These are phyloP conservation scores for Montipora sp. DNA, from an alignment of 64 coral and sea anemone species.

Conservation along the genomic window DNA sequence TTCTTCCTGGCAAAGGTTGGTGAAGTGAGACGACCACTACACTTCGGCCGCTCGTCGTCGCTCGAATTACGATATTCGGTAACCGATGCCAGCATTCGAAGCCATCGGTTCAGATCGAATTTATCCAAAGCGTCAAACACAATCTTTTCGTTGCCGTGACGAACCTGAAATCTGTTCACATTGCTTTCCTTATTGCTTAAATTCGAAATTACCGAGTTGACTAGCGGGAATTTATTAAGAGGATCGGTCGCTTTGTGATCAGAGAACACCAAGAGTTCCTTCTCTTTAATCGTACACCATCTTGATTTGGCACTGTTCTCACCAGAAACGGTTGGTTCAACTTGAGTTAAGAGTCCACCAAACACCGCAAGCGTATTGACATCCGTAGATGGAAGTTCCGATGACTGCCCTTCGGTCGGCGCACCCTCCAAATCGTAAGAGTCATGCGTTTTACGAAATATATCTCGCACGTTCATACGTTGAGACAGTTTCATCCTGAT, in stretches of 20 bases:
- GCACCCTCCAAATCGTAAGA: slow-evolving; percentile 79
- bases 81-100: slow-evolving; percentile 63
- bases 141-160: slow-evolving; percentile 35
- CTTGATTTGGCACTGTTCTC: slow-evolving; percentile 60
- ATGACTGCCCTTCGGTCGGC: slow-evolving; percentile 24
- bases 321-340: slow-evolving; percentile 51
- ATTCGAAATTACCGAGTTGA: slow-evolving; percentile 52
- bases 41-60: slow-evolving; percentile 43
- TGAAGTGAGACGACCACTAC: slow-evolving; percentile 72
- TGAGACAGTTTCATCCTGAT: slow-evolving; percentile 78
- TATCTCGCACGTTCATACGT: slow-evolving; percentile 75
- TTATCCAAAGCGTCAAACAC: slow-evolving; percentile 71
- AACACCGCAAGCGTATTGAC: slow-evolving; percentile 70
- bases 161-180: slow-evolving; percentile 75
- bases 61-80: slow-evolving; percentile 47
- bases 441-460: slow-evolving; percentile 79
- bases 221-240: slow-evolving; percentile 52
- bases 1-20: slow-evolving; percentile 64
- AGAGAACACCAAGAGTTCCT: slow-evolving; percentile 69
- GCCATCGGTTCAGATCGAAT: slow-evolving; percentile 80
- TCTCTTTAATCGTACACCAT: slow-evolving; percentile 86
- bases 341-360: slow-evolving; percentile 77
- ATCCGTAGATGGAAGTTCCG: slow-evolving; percentile 31
- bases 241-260: slow-evolving; percentile 71
- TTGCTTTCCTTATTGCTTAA: slow-evolving; percentile 57